A percentile compares a stretch with the other conserved stretches of the same genome.
phyloP scores from a whole-genome alignment of 2,113 vertebrate genomes.

The Chamaea fasciata region DNA sequence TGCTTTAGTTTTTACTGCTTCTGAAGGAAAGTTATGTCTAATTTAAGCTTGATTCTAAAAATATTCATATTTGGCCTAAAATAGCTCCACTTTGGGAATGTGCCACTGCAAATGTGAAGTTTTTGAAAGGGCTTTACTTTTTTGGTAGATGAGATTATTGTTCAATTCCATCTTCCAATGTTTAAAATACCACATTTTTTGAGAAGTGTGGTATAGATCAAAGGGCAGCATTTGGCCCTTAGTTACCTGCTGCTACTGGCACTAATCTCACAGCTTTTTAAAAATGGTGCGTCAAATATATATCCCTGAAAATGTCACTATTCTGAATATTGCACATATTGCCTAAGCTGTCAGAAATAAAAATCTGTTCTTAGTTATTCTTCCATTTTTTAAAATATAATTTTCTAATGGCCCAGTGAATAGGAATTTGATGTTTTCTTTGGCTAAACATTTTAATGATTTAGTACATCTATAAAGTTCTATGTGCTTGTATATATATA shows the following conservation, averaged over 20 bases:
- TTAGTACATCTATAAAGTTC: neutral
- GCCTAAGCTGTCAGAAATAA: conserved; percentile 39
- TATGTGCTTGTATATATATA: neutral
- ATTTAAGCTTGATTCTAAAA: conserved; percentile 41
- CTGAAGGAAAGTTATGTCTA: neutral
- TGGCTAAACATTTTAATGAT: conserved; percentile 1
- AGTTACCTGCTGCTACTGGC: conserved; percentile 21
- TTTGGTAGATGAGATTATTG: neutral
- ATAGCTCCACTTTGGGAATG: neutral
- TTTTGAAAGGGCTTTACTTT: neutral
- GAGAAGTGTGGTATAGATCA: neutral
- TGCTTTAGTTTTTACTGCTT: neutral
- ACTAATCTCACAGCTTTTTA: neutral
- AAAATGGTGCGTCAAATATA: conserved; percentile 38
- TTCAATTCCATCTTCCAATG: neutral
- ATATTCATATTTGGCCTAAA: conserved; percentile 13
- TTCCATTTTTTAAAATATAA: neutral
- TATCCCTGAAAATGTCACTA: conserved; percentile 30
- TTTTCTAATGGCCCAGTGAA: neutral
- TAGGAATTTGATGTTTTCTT: conserved; percentile 1
- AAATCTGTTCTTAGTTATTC: conserved; percentile 50
- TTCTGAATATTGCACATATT: conserved; percentile 27
- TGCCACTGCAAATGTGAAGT: neutral
- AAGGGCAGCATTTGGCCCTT: conserved; percentile 12
- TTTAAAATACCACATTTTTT: neutral